phyloP scores from a whole-genome alignment of 2,888 invertebrate genomes.

The Iphiclides podalirius region DNA sequence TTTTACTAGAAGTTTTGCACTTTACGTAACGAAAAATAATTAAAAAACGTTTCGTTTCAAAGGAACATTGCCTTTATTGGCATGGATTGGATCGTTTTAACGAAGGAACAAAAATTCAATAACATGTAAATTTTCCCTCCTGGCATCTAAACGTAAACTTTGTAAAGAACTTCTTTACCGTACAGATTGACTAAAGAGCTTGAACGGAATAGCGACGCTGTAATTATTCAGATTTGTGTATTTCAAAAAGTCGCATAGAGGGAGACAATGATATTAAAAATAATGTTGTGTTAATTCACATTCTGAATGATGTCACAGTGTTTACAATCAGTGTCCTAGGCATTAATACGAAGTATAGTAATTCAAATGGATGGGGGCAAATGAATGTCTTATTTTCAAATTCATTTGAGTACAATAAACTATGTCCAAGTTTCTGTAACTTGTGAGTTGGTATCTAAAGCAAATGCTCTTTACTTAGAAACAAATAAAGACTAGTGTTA shows the following conservation, averaged over 20 bases:
- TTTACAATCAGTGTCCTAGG: too few species aligned
- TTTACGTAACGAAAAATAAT: slow-evolving; percentile 11
- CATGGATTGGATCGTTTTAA: slow-evolving; percentile 59
- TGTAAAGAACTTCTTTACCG: slow-evolving; percentile 62
- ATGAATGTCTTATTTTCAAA: too few species aligned
- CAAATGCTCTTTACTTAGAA: slow-evolving; percentile 29
- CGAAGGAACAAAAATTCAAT: slow-evolving; percentile 76
- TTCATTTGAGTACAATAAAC: slow-evolving; percentile 13
- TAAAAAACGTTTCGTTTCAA: slow-evolving; percentile 16
- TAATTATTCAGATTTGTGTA: slow-evolving; percentile 11
- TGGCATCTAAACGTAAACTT: slow-evolving; percentile 63
- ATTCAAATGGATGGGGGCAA: too few species aligned
- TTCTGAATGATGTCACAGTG: too few species aligned
- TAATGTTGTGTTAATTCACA: not conserved
- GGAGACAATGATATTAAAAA: not conserved
- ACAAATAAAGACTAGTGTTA: slow-evolving; percentile 78
- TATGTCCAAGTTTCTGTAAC: slow-evolving; percentile 21
- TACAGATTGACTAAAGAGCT: slow-evolving; percentile 61
- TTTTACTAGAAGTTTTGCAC: too few species aligned
- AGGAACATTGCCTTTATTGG: slow-evolving; percentile 21
- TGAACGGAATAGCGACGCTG: slow-evolving; percentile 25
- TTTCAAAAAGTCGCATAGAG: not conserved
- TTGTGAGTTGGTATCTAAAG: slow-evolving; percentile 22
- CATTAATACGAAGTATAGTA: too few species aligned
- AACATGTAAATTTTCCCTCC: slow-evolving; percentile 72